These are phyloP conservation scores for Podiceps cristatus DNA, from an alignment of 2,113 vertebrate genomes.

Conservation along the genomic window DNA sequence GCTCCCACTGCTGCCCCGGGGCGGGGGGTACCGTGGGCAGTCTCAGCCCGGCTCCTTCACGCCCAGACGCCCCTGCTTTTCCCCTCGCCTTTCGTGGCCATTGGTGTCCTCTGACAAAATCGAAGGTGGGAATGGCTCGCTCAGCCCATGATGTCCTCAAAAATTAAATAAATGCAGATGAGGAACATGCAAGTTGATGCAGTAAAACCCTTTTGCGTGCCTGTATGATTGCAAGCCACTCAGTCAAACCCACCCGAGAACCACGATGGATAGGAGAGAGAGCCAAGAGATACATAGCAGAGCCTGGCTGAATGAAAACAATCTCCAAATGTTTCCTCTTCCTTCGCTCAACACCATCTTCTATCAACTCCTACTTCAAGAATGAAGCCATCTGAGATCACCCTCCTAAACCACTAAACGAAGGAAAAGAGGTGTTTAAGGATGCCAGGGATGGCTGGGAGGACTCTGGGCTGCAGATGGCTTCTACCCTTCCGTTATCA, in stretches of 20 bases:
- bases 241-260: not conserved
- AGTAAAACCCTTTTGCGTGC: not conserved
- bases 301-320: not conserved
- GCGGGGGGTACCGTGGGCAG: accelerated
- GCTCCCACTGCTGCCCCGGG: accelerated
- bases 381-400: not conserved
- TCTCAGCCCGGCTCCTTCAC: not conserved
- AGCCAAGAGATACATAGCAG: not conserved
- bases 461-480: not conserved
- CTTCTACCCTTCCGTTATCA: not conserved
- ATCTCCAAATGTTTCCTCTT: not conserved
- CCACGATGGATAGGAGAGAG: not conserved
- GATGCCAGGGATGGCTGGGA: not conserved
- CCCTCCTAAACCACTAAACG: not conserved
- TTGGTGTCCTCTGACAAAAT: not conserved
- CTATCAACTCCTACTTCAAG: not conserved
- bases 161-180: not conserved
- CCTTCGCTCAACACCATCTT: accelerated
- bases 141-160: not conserved
- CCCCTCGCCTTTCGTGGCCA: not conserved
- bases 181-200: not conserved
- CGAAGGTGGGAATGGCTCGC: accelerated
- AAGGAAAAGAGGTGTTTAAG: not conserved
- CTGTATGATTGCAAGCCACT: not conserved
- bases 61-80: not conserved